Conservation (phyloP, 2,113 vertebrate genomes). For the Pampusana beccarii region DNA sequence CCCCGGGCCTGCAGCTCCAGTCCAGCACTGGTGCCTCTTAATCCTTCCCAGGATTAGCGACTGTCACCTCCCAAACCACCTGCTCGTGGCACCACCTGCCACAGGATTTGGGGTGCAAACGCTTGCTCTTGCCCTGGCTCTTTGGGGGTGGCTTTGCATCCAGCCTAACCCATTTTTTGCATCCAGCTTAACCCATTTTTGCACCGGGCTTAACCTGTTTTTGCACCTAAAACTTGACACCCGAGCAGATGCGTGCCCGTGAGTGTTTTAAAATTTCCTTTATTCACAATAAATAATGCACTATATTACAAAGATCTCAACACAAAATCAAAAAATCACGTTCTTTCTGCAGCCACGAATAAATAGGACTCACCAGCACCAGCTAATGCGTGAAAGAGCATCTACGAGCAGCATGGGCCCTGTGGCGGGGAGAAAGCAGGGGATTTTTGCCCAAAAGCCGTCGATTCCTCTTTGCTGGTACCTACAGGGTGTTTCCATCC, state of each 20-base stretch:
- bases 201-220: not conserved
- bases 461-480: not conserved
- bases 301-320: slow-evolving; percentile 42
- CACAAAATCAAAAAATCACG: not conserved
- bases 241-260: rapidly evolving
- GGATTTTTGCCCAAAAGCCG: not conserved
- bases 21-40: rapidly evolving
- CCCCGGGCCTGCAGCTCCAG: rapidly evolving
- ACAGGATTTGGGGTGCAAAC: not conserved
- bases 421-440: not conserved
- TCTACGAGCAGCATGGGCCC: not conserved
- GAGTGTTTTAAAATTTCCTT: not conserved
- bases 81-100: not conserved
- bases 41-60: not conserved
- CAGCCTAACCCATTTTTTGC: not conserved
- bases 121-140: not conserved
- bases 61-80: not conserved
- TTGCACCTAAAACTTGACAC: not conserved
- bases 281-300: slow-evolving; percentile 69
- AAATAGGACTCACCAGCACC: not conserved
- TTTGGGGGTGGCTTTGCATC: not conserved
- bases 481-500: not conserved
- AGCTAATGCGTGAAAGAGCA: slow-evolving; percentile 16
- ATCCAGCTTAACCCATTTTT: not conserved
- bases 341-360: not conserved